Evolutionary conservation across 1,140 invertebrate species (phyloP).

Genomic region (Leptopilina boulardi): DNA sequence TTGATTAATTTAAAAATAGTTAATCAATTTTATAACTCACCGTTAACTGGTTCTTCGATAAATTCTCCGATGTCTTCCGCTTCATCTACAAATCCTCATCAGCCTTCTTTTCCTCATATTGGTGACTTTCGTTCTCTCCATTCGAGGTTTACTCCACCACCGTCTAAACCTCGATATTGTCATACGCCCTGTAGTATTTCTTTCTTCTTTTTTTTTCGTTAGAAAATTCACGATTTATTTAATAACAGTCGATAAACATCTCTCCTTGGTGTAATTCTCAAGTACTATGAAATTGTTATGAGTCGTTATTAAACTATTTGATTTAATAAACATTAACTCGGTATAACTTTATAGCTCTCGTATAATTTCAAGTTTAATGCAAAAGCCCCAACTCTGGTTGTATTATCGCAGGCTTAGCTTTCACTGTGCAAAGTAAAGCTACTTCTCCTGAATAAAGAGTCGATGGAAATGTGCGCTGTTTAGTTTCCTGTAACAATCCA

Average conservation of each 20-base stretch:
- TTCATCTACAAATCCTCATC: slow-evolving; percentile 7
- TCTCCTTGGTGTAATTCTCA: not conserved
- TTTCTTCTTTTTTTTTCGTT: too few species aligned
- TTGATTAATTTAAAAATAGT: not conserved
- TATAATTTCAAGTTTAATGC: slow-evolving; percentile 4
- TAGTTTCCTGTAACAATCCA: not conserved
- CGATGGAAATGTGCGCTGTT: not conserved
- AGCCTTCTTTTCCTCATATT: slow-evolving; percentile 23
- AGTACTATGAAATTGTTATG: not conserved
- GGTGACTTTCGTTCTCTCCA: slow-evolving; percentile 24
- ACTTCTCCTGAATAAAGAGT: slow-evolving; percentile 9
- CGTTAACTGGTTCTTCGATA: slow-evolving; percentile 7
- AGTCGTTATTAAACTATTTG: slow-evolving; percentile 5
- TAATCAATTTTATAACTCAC: not conserved
- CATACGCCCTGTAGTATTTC: not conserved
- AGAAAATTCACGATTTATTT: slow-evolving; percentile 4
- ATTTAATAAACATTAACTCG: slow-evolving; percentile 1
- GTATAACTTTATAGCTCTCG: not conserved
- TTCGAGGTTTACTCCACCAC: slow-evolving; percentile 4
- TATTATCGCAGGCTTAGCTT: slow-evolving; percentile 1
- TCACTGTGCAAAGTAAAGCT: not conserved
- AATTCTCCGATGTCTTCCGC: slow-evolving; percentile 20
- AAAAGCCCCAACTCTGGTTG: not conserved
- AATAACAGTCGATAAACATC: not conserved
- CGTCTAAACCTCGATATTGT: not conserved